Base-by-base conservation (phyloP, 2,113 vertebrate genomes). In the Choloepus hoffmanni region DNA sequence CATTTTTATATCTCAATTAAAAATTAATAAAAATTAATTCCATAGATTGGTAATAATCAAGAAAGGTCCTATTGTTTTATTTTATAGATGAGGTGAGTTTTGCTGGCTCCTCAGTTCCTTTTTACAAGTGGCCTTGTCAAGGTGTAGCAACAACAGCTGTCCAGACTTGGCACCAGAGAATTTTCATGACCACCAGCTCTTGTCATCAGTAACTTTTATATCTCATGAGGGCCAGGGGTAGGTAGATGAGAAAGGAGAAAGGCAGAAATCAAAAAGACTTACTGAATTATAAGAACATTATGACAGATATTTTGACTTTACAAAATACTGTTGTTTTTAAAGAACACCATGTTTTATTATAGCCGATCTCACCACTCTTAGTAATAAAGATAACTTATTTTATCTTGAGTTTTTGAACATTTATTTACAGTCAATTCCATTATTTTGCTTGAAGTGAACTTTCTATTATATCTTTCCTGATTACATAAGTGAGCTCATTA, bases 401-500 rank as follows among this genome's bases (percentile, higher is more conserved):
- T 53, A 30, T 63, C 24, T 94, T 26, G 85, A 50, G 67, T 58
- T 67, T 87, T 77, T 14, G 1, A 5, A 26, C 30, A 16, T 21
- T 85, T 15, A 82, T 88, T 84, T n/a, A 3, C 0, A 94, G 28
- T 78, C 48, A 76, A 79, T 85, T 36, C 28, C 70, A 70, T 78
- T 45, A 55, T 95, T 87, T 74, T 26, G 2, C n/a, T 14, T 50
- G 53, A 48, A 5, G 76, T 14, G 62, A 90, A 94, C 79, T 91
- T 96, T 93, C 0, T 92, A 93, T 76, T 91, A 23, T 65, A 84
- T 95, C 97, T 97, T 95, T 90, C 81, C 53, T 1, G 1, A n/a
- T 98, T 98, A 98, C 79, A 53, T 95, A 98, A 98, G 85, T 23
- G 77, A 93, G 81, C 58, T 14, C 86, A 96, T 98, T 97, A 97